Base-by-base conservation (phyloP, 2,888 invertebrate genomes). In the Pherbina coryleti region DNA sequence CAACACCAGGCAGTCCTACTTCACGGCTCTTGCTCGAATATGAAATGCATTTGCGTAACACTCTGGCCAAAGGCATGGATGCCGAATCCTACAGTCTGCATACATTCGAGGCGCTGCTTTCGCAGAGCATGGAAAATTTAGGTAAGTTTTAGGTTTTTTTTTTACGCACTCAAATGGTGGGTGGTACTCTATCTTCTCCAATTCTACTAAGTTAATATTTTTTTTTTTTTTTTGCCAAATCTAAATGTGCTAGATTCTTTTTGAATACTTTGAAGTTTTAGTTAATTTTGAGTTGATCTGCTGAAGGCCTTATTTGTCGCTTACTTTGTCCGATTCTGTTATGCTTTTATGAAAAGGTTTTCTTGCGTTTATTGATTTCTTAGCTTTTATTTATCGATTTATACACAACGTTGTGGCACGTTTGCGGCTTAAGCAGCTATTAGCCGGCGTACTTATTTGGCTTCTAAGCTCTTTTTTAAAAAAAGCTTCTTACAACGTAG, bases 111-210 rank as follows among this genome's bases (percentile, higher is more conserved):
- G 97, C 97, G 77, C 91, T 97, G 79, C 92, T 97, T 80, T 96
- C 96, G 74, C 97, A 97, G 90, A 97, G 97, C 91, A 97, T 97
- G 96, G 97, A 97, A 90, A 97, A 97, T 91, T 92, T 97, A 90
- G 97, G 96, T 96, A 79, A 87, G 89, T 75, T 11, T 3, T 28
- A 5, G 34, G n/a, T 14, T 70, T 17, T 14, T 34, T n/a, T 11
- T 11, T 44, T 11, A 31, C 31, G 31, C 5, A 5, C 31, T 5
- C 31, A 31, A 31, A 31, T 3, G 64, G 9, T n/a, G 64, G 11
- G n/a, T n/a, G n/a, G n/a, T n/a, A n/a, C n/a, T 64, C 5, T 31
- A 28, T 19, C n/a, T 31, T 14, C n/a, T 31, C 22, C 17, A 57
- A 37, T 31, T 51, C 37, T 22, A 3, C 55, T 71, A 31, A 28